These are phyloP conservation scores for Tyto alba DNA, from an alignment of 2,113 vertebrate genomes.

Conservation along the genomic window DNA sequence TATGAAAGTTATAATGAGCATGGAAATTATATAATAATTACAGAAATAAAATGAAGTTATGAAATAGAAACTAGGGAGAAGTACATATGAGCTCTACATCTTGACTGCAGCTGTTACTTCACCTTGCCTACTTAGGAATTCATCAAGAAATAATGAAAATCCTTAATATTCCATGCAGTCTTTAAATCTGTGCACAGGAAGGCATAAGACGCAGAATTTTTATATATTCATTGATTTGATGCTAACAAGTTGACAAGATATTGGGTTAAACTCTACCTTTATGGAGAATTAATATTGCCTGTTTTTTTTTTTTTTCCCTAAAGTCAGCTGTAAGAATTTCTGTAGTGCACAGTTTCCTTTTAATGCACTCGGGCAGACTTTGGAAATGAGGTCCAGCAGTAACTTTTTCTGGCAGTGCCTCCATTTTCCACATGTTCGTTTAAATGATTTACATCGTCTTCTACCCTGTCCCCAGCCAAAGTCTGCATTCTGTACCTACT, in stretches of 20 bases:
- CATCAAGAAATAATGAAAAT: neutral
- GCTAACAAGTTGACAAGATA: neutral
- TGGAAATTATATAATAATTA: neutral
- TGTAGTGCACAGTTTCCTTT: neutral
- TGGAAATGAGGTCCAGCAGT: neutral
- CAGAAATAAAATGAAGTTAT: neutral
- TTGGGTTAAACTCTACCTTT: neutral
- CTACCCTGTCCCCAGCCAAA: neutral
- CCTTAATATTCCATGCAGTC: neutral
- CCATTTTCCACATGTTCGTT: neutral
- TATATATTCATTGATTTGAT: neutral
- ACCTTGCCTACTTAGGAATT: neutral
- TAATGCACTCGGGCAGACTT: neutral
- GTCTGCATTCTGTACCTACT: neutral
- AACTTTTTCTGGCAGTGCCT: neutral
- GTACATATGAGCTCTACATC: neutral
- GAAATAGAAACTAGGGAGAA: neutral
- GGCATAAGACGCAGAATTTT: neutral
- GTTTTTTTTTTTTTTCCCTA: neutral
- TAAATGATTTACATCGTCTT: constrained; percentile 22
- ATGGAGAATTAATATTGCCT: neutral
- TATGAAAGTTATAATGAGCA: neutral
- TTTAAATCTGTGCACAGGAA: neutral
- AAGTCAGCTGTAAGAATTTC: neutral
- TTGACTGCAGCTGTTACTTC: neutral